A percentile compares a stretch with the other conserved stretches of the same genome.
Evolutionary conservation across 2,888 invertebrate species (phyloP).

Genomic region (Galerucella calmariensis): DNA sequence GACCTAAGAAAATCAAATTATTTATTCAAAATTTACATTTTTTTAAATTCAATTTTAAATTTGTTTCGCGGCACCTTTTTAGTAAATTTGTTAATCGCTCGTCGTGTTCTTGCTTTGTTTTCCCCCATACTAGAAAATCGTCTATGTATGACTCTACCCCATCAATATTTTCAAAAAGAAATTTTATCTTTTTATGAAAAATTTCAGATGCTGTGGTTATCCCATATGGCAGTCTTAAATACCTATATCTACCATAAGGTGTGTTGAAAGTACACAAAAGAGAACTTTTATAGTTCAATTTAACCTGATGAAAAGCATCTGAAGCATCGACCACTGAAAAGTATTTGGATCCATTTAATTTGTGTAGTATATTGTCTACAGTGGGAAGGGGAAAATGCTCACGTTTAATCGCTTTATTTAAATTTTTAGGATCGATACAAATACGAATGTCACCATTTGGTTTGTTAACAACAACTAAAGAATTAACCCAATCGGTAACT

Average conservation of each 20-base stretch:
- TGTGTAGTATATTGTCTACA: not conserved
- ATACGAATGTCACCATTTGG: constrained; percentile 37
- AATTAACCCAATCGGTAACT: constrained; percentile 39
- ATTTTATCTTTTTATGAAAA: constrained; percentile 27
- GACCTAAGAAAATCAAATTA: constrained; percentile 31
- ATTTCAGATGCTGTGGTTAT: constrained; percentile 24
- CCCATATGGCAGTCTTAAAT: constrained; percentile 29
- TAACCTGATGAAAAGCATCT: constrained; percentile 38
- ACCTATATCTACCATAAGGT: constrained; percentile 27
- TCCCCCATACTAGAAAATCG: constrained; percentile 21
- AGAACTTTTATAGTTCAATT: constrained; percentile 37
- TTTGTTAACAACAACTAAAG: constrained; percentile 35
- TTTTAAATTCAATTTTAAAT: constrained; percentile 27
- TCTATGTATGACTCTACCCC: constrained; percentile 20
- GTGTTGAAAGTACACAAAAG: constrained; percentile 33
- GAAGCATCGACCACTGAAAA: constrained; percentile 40
- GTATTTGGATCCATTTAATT: constrained; percentile 26
- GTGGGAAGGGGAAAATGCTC: constrained; percentile 21
- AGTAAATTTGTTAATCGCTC: constrained; percentile 4
- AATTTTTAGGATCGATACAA: constrained; percentile 39
- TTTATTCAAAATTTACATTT: constrained; percentile 35
- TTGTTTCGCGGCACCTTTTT: constrained; percentile 6
- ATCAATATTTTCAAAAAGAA: constrained; percentile 13
- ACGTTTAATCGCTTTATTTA: constrained; percentile 22
- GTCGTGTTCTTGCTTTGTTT: constrained; percentile 6